phyloP scores from a whole-genome alignment of 2,113 vertebrate species.

The Rhizomys pruinosus region DNA sequence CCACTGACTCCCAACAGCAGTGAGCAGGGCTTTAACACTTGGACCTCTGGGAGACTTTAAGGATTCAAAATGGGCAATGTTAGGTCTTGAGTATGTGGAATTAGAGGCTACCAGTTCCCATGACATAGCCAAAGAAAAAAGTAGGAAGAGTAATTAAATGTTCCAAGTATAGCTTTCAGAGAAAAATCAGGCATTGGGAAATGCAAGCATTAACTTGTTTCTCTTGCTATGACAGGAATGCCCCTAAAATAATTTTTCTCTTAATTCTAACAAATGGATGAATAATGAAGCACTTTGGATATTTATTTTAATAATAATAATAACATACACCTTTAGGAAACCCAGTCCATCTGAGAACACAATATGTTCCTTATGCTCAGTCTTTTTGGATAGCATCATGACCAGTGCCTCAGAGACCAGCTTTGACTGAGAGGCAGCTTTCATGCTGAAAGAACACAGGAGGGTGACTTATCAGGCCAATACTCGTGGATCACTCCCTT shows the following conservation, averaged over 20 bases:
- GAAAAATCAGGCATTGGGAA: neutral
- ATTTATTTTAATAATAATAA: neutral
- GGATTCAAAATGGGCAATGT: neutral
- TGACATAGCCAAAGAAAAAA: conserved; percentile 16
- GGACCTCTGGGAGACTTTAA: neutral
- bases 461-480: neutral
- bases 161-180: neutral
- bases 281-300: neutral
- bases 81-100: neutral
- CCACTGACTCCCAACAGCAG: neutral
- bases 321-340: neutral
- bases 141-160: neutral
- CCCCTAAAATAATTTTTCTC: conserved; percentile 30
- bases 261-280: neutral
- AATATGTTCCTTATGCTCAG: neutral
- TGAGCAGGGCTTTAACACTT: too few relatives aligned
- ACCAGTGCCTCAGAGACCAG: neutral
- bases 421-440: neutral
- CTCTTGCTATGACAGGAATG: neutral
- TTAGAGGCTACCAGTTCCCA: neutral
- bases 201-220: neutral
- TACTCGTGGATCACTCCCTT: neutral
- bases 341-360: neutral
- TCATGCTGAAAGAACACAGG: neutral
- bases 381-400: conserved; percentile 27